Evolutionary conservation across 2,888 invertebrate genomes (phyloP), one percentile per base, ranked within the genome.

Genomic region (Elmis aenea): DNA sequence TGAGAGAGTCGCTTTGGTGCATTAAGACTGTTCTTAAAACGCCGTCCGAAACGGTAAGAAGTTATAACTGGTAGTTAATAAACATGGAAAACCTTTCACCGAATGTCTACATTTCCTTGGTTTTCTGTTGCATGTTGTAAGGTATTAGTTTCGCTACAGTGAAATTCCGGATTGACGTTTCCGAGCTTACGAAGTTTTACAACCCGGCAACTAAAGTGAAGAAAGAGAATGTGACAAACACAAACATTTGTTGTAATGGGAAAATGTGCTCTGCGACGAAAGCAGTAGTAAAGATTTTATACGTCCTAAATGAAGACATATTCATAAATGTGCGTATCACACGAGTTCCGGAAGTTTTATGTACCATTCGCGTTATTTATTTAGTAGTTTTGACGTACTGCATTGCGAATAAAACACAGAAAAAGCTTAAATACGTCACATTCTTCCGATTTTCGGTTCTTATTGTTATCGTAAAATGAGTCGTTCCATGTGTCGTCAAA

Each of bases 21-120:
- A 8, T 18, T 18, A 5, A 6, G 18, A 18, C 5, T 18, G 18
- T 8, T 18, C 18, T 5, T 8, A 18, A 6, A 18, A 18, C 5
- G 18, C 18, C 5, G 8, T 6, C 18, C 8, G 8, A 18, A 18
- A 5, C n/a, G n/a, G n/a, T n/a, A n/a, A n/a, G n/a, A n/a, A n/a
- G n/a, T n/a, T n/a, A n/a, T n/a, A n/a, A n/a, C n/a, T n/a, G n/a
- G n/a, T n/a, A n/a, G n/a, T n/a, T n/a, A 20, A 30, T 14, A 23
- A 25, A 24, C 30, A 22, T 30, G 14, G 30, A 30, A 30, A 30
- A 30, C 30, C 30, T 14, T 22, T 30, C 22, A 9, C 11, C 21
- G 23, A 30, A 30, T 30, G 23, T 30, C 30, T 30, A 30, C 30
- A 30, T 30, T 30, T 30, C 22, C 23, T 30, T 22, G 30, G 16